Evolutionary conservation across 2,797 vertebrate genomes (phyloP).

Genomic region (Labroides dimidiatus): DNA sequence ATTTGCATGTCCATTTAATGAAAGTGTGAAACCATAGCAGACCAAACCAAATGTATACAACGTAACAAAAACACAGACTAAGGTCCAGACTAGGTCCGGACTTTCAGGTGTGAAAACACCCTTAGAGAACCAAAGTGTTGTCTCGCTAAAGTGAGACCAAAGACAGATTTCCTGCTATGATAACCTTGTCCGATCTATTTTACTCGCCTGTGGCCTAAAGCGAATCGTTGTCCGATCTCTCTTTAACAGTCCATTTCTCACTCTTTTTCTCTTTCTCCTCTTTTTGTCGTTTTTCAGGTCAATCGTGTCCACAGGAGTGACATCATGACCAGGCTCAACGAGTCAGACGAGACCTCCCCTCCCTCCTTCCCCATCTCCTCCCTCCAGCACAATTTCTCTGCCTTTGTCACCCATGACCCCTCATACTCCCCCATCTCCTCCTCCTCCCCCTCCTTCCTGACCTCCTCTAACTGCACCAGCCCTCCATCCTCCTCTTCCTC

Average conservation of each 20-base stretch:
- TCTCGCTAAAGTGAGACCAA: constrained; percentile 6
- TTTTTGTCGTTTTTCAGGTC: constrained; percentile 56
- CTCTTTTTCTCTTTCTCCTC: constrained; percentile 25
- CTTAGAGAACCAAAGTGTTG: neutral
- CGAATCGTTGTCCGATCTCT: neutral
- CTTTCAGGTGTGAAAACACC: too few species aligned
- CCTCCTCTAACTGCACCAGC: constrained; percentile 73
- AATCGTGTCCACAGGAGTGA: constrained; percentile 54
- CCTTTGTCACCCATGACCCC: constrained; percentile 54
- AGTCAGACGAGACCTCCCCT: constrained; percentile 51
- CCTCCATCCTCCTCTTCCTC: constrained; percentile 32
- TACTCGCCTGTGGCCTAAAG: constrained; percentile 11
- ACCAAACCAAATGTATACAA: too few species aligned
- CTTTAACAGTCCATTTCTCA: neutral
- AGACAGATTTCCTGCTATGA: constrained; percentile 6
- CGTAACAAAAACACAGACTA: too few species aligned
- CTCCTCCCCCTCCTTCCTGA: constrained; percentile 25
- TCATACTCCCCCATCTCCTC: constrained; percentile 44
- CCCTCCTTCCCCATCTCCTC: constrained; percentile 50
- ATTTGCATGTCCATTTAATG: too few species aligned
- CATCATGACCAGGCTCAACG: constrained; percentile 74
- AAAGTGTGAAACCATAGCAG: too few species aligned
- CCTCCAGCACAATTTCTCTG: constrained; percentile 50
- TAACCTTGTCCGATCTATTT: constrained; percentile 13
- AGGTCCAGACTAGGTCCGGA: too few species aligned